These are phyloP conservation scores for Nemotelus pantherinus DNA, from an alignment of 2,888 invertebrate genomes.

Conservation along the genomic window DNA sequence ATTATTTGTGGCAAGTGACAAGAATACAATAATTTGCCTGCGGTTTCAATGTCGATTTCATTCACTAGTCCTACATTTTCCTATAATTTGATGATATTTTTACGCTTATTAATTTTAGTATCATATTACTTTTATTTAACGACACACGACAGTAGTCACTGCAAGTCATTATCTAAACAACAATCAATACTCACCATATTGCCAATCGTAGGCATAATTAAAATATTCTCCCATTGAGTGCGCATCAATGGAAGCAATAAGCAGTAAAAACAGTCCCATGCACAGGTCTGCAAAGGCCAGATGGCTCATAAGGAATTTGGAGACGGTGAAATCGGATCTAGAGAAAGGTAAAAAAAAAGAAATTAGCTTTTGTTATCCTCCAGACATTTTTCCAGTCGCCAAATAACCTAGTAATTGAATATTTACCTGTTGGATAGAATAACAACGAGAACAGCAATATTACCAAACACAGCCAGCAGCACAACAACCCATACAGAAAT, in stretches of 20 bases:
- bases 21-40: too few species aligned
- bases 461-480: conserved; percentile 82
- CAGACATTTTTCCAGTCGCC: too few species aligned
- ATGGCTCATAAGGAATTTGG: conserved; percentile 81
- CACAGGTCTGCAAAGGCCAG: conserved; percentile 89
- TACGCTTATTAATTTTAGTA: too few species aligned
- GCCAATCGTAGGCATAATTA: conserved; percentile 91
- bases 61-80: too few species aligned
- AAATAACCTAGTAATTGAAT: not conserved
- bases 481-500: conserved; percentile 89
- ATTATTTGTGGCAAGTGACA: too few species aligned
- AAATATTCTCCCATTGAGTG: conserved; percentile 88
- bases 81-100: too few species aligned
- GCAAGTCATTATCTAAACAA: not conserved
- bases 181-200: conserved; percentile 68
- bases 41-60: too few species aligned
- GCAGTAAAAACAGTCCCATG: conserved; percentile 84
- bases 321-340: conserved; percentile 69
- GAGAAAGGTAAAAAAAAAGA: conserved; percentile 48
- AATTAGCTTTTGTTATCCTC: too few species aligned
- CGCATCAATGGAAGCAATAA: conserved; percentile 85
- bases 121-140: too few species aligned
- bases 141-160: too few species aligned
- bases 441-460: conserved; percentile 82
- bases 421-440: conserved; percentile 70